phyloP scores from a whole-genome alignment of 2,888 invertebrate species.

The Timandra comae region DNA sequence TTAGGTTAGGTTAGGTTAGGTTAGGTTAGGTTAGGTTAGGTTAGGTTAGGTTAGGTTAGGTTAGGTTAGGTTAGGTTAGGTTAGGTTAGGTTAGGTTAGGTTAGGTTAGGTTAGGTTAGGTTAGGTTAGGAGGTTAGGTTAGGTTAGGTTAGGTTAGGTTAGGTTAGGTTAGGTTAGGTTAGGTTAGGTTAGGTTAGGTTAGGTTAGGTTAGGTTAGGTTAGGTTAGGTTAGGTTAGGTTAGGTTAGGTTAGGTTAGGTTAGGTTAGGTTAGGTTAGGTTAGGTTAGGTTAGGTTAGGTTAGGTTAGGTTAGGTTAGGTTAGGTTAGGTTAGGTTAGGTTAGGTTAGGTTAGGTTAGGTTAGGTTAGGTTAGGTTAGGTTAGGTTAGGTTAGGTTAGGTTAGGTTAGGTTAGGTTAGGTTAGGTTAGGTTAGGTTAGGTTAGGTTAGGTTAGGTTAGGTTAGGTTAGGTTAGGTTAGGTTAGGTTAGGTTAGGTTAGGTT shows the following conservation, averaged over 20 bases:
- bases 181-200: conserved; percentile 10
- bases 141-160: conserved; percentile 12
- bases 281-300: conserved; percentile 13
- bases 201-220: conserved; percentile 8
- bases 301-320: conserved; percentile 13
- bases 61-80: conserved; percentile 13
- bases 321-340: conserved; percentile 13
- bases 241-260: conserved; percentile 11
- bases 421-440: conserved; percentile 9
- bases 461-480: conserved; percentile 13
- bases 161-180: conserved; percentile 13
- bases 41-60: conserved; percentile 12
- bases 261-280: conserved; percentile 11
- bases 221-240: conserved; percentile 6
- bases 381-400: conserved; percentile 13
- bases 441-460: conserved; percentile 13
- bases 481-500: conserved; percentile 10
- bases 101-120: conserved; percentile 14
- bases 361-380: conserved; percentile 13
- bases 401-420: conserved; percentile 14
- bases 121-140: conserved; percentile 14
- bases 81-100: conserved; percentile 14
- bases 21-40: conserved; percentile 13
- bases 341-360: conserved; percentile 13
- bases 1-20: conserved; percentile 10